Evolutionary conservation across 1,140 invertebrate genomes (phyloP).

Genomic region (Chymomyza costata): DNA sequence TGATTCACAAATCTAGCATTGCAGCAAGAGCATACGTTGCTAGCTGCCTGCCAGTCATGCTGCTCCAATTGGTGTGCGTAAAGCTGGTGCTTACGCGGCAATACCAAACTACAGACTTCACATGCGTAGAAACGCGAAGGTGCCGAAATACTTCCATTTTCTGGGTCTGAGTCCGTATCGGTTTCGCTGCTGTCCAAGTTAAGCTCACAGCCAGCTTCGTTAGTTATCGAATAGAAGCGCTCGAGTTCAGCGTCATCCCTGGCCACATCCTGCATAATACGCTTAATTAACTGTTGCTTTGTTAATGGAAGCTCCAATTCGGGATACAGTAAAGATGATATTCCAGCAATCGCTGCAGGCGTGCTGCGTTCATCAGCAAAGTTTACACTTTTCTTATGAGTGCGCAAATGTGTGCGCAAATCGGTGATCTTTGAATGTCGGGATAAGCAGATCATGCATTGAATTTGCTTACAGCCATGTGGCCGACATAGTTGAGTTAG

Average conservation of each 20-base stretch:
- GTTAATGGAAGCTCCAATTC: slow-evolving; percentile 26
- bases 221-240: slow-evolving; percentile 61
- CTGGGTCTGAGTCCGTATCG: slow-evolving; percentile 45
- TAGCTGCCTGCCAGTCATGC: slow-evolving; percentile 43
- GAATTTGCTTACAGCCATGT: slow-evolving; percentile 59
- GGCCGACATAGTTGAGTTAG: slow-evolving; percentile 38
- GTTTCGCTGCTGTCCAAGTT: slow-evolving; percentile 65
- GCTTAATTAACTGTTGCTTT: slow-evolving; percentile 24
- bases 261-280: slow-evolving; percentile 45
- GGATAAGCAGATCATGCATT: slow-evolving; percentile 67
- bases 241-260: slow-evolving; percentile 37
- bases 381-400: slow-evolving; percentile 35
- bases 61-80: slow-evolving; percentile 53
- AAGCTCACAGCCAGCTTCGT: slow-evolving; percentile 56
- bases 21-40: slow-evolving; percentile 40
- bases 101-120: slow-evolving; percentile 73
- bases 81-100: slow-evolving; percentile 64
- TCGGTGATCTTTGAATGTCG: slow-evolving; percentile 56
- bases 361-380: slow-evolving; percentile 13
- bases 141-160: background rate
- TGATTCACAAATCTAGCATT: slow-evolving; percentile 48
- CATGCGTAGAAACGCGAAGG: slow-evolving; percentile 46
- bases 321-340: slow-evolving; percentile 44
- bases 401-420: slow-evolving; percentile 40
- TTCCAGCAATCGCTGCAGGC: slow-evolving; percentile 10